Evolutionary conservation across 23 tunicate species (phyloP).

Genomic region (Ascidia mentula): DNA sequence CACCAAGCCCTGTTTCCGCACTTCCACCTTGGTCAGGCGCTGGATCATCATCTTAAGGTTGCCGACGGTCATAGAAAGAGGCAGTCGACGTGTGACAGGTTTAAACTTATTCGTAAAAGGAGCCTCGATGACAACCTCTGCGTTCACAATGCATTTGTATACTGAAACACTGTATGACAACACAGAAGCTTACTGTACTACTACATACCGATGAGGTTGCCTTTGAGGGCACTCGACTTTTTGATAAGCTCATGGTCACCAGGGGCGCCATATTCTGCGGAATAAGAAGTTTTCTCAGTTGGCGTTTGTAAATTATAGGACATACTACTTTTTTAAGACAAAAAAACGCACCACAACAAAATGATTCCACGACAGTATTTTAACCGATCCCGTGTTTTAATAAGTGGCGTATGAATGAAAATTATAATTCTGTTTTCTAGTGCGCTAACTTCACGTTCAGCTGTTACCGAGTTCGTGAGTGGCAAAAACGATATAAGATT

Average conservation of each 20-base stretch:
- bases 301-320: neutral
- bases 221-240: slow-evolving; percentile 73
- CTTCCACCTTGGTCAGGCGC: slow-evolving; percentile 55
- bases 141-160: neutral
- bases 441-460: no score
- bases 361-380: no score
- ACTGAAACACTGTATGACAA: no score
- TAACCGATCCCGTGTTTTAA: no score
- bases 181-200: no score
- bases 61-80: slow-evolving; percentile 72
- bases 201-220: slow-evolving; percentile 56
- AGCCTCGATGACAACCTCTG: slow-evolving; percentile 60
- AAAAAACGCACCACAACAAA: no score
- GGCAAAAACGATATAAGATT: no score
- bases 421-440: no score
- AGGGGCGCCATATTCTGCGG: slow-evolving; percentile 72
- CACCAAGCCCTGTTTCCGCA: slow-evolving; percentile 55
- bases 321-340: neutral
- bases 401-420: no score
- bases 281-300: neutral
- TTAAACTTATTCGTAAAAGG: slow-evolving; percentile 53
- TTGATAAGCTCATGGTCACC: slow-evolving; percentile 60
- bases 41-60: slow-evolving; percentile 59
- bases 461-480: no score
- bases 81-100: slow-evolving; percentile 57